phyloP scores from a whole-genome alignment of 2,888 invertebrate species.

The Andrena bicolor region DNA sequence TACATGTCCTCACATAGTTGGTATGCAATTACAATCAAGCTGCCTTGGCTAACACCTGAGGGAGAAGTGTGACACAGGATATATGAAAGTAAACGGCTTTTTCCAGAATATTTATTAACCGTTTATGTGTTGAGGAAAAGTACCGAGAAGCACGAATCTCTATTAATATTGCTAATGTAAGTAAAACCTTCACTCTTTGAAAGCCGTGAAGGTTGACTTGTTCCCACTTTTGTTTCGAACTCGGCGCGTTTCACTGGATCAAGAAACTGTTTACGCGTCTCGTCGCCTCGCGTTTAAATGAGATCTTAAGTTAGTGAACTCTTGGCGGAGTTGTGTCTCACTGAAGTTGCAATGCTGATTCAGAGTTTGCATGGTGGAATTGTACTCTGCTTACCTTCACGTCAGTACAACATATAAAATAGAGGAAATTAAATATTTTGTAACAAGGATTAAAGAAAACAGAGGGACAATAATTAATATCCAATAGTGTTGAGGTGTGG shows the following conservation, averaged over 20 bases:
- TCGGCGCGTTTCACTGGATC: conserved; percentile 20
- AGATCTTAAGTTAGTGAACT: conserved; percentile 7
- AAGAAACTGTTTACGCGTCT: neutral
- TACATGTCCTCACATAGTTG: no score
- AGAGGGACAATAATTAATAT: no score
- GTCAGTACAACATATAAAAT: no score
- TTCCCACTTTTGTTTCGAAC: conserved; percentile 40
- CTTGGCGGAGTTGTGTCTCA: neutral
- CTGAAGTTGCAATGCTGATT: neutral
- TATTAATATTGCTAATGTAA: conserved; percentile 19
- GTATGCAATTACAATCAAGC: no score
- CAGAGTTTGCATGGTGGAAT: no score
- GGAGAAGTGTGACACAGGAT: neutral
- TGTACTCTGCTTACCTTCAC: no score
- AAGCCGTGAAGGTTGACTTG: conserved; percentile 36
- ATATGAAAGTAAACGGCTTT: neutral
- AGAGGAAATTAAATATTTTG: no score
- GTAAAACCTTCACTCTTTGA: conserved; percentile 22
- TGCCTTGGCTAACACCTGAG: neutral
- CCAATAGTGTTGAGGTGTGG: no score
- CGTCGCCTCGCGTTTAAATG: neutral
- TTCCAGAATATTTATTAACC: neutral
- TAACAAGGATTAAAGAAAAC: no score
- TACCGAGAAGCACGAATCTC: conserved; percentile 6
- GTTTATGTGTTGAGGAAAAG: neutral